These are phyloP conservation scores for Pharmacophagus antenor DNA, from an alignment of 2,888 invertebrate genomes.

Conservation along the genomic window DNA sequence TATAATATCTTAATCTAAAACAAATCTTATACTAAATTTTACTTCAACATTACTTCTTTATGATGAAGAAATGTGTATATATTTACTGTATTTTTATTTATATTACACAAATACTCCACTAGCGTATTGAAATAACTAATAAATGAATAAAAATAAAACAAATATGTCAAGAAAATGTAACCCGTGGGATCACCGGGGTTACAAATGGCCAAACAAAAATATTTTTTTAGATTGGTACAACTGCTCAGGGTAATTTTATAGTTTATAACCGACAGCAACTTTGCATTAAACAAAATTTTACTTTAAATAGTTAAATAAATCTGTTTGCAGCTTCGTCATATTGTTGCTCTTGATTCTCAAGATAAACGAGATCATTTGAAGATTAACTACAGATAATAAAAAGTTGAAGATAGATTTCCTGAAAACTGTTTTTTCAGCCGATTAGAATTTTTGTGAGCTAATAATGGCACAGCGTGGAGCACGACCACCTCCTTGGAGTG, in stretches of 20 bases:
- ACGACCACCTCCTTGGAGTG: no score
- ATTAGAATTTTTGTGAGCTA: no score
- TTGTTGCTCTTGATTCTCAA: no score
- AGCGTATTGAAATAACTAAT: no score
- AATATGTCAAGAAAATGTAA: neutral
- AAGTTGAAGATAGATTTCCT: neutral
- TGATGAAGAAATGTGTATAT: neutral
- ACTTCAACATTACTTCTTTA: neutral
- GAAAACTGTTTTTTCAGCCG: neutral
- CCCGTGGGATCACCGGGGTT: constrained; percentile 52
- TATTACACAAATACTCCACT: neutral
- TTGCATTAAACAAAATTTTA: no score
- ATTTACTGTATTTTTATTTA: neutral
- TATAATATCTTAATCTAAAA: neutral
- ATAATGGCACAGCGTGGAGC: no score
- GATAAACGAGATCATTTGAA: no score
- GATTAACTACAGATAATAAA: neutral
- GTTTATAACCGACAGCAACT: neutral
- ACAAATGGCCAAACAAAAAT: constrained; percentile 44
- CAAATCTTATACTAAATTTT: neutral
- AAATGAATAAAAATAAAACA: constrained; percentile 15
- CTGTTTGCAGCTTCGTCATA: no score
- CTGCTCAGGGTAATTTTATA: neutral
- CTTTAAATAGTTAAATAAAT: no score
- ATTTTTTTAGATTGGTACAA: neutral